Percentiles rank a stretch among this genome's conserved stretches.
Evolutionary conservation across 2,888 invertebrate species (phyloP).

Genomic region (Matsumyia berberina): DNA sequence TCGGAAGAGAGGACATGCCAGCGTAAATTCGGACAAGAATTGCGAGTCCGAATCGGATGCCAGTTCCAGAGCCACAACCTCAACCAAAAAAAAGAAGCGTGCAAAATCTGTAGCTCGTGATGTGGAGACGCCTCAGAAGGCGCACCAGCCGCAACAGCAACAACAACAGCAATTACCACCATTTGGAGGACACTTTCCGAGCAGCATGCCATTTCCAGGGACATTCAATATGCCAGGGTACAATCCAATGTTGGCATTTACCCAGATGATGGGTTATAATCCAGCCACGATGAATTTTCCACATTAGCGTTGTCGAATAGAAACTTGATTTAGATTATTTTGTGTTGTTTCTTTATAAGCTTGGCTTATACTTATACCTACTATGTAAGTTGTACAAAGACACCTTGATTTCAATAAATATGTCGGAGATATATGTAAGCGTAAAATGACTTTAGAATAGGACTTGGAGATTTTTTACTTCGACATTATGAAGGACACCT

Average conservation of each 20-base stretch:
- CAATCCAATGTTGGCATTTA: constrained; percentile 70
- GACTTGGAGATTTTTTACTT: too few species aligned
- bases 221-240: constrained; percentile 51
- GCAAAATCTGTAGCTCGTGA: constrained; percentile 24
- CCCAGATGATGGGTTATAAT: constrained; percentile 61
- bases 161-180: constrained; percentile 2
- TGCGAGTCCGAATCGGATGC: constrained; percentile 40
- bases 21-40: constrained; percentile 17
- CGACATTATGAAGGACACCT: too few species aligned
- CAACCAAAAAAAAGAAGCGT: constrained; percentile 59
- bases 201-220: constrained; percentile 8
- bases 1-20: constrained; percentile 6
- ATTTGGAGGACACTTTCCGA: constrained; percentile 19
- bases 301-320: constrained; percentile 22
- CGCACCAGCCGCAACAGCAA: neutral
- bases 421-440: neutral
- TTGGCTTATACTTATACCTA: neutral
- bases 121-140: neutral
- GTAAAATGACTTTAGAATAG: too few species aligned
- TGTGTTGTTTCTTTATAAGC: neutral
- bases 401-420: neutral
- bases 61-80: constrained; percentile 18
- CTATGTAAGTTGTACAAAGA: neutral
- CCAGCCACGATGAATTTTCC: constrained; percentile 55
- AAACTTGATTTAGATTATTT: neutral